Evolutionary conservation across 1,140 invertebrate species (phyloP).

Genomic region (Andricus grossulariae): DNA sequence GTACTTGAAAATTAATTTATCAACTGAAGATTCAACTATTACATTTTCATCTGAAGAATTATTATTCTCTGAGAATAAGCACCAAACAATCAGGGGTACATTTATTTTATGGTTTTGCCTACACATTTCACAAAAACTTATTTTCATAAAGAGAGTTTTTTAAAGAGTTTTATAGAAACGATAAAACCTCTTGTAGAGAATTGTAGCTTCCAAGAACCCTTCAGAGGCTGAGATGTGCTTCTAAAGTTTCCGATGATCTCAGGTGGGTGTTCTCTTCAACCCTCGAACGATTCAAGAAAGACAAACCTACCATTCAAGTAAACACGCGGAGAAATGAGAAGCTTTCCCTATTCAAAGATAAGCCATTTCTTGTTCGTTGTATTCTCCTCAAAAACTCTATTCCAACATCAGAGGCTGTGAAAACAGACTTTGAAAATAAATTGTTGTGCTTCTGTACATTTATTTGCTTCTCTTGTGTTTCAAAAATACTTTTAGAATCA

Average conservation of each 20-base stretch:
- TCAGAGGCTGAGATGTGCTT: constrained; percentile 8
- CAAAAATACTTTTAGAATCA: too few relatives aligned
- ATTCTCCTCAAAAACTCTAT: neutral
- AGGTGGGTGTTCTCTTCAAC: constrained; percentile 10
- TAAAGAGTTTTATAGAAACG: neutral
- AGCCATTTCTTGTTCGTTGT: neutral
- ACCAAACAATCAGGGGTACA: neutral
- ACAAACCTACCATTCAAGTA: neutral
- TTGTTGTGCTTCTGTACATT: too few relatives aligned
- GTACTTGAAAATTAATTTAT: too few relatives aligned
- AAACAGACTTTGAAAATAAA: too few relatives aligned
- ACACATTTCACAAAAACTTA: neutral
- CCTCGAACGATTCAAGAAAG: neutral
- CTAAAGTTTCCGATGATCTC: constrained; percentile 18
- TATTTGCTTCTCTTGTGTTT: too few relatives aligned
- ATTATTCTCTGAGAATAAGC: neutral
- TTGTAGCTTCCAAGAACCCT: constrained; percentile 2
- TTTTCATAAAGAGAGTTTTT: neutral
- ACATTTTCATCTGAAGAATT: too few relatives aligned
- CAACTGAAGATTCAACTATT: too few relatives aligned
- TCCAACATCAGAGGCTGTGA: too few relatives aligned
- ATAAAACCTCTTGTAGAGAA: constrained; percentile 3
- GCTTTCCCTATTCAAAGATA: neutral
- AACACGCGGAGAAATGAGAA: neutral
- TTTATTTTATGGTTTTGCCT: neutral